Percentiles rank a stretch among this genome's conserved stretches.
Conservation (phyloP, 1,140 invertebrate genomes). For the Heliothis subflexa region DNA sequence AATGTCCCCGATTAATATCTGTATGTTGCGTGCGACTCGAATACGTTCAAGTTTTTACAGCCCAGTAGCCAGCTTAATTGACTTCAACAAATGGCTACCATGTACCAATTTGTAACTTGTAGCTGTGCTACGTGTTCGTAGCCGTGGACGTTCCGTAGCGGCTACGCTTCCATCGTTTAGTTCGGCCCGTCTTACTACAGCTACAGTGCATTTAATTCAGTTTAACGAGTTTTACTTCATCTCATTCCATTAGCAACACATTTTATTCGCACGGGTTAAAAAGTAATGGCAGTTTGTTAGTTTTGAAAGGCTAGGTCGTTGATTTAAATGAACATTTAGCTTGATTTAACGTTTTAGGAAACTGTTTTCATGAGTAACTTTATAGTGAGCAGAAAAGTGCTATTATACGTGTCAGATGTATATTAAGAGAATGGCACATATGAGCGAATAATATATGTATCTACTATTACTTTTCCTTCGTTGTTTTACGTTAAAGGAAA, state of each 20-base stretch:
- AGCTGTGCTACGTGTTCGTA: constrained; percentile 42
- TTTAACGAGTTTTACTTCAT: constrained; percentile 41
- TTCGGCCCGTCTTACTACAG: constrained; percentile 16
- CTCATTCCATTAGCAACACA: constrained; percentile 38
- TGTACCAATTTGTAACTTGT: constrained; percentile 49
- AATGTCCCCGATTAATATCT: constrained; percentile 61
- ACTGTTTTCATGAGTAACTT: background rate
- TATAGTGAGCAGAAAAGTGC: too few relatives aligned
- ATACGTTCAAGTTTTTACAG: constrained; percentile 41
- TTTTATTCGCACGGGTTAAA: constrained; percentile 27
- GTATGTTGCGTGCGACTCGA: constrained; percentile 37
- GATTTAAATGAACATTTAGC: constrained; percentile 25
- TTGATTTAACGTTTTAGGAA: background rate
- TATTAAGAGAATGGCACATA: too few relatives aligned
- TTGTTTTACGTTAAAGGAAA: background rate
- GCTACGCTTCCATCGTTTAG: constrained; percentile 32
- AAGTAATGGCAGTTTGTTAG: constrained; percentile 24
- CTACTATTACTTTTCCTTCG: too few relatives aligned
- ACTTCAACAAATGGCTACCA: constrained; percentile 43
- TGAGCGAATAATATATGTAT: too few relatives aligned
- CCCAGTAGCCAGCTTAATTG: constrained; percentile 37
- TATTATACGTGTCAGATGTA: too few relatives aligned
- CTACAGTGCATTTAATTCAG: constrained; percentile 35
- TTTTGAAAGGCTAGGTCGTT: constrained; percentile 15
- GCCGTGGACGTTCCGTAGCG: constrained; percentile 11